Percentiles rank a stretch among this genome's conserved stretches.
These are phyloP conservation scores for Oxystoma pomonae DNA, from an alignment of 2,888 invertebrate genomes.

Conservation along the genomic window DNA sequence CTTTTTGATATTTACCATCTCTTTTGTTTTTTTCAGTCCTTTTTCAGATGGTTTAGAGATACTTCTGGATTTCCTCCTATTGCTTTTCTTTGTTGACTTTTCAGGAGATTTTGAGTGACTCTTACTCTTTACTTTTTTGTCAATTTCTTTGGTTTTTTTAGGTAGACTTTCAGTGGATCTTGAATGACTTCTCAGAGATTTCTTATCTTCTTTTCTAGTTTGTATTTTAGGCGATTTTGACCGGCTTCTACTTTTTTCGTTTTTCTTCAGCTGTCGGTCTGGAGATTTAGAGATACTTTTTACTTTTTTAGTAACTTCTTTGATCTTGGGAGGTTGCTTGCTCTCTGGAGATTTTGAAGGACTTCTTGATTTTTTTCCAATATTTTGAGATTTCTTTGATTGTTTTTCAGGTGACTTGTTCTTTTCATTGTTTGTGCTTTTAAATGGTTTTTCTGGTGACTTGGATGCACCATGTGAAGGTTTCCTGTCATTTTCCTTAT, in stretches of 20 bases:
- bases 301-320: neutral
- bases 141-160: neutral
- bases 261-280: neutral
- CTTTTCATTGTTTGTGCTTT: neutral
- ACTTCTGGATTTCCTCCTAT: neutral
- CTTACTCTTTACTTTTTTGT: no score
- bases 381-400: neutral
- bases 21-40: neutral
- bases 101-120: neutral
- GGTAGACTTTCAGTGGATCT: neutral
- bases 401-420: neutral
- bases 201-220: neutral
- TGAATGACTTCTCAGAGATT: neutral
- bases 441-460: neutral
- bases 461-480: neutral
- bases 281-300: neutral
- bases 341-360: neutral
- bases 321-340: neutral
- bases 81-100: neutral
- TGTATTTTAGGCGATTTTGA: neutral
- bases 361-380: neutral
- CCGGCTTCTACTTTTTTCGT: neutral
- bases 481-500: constrained; percentile 1
- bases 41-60: neutral
- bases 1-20: neutral